Base-by-base conservation (phyloP, 2,797 vertebrate species). In the Argya squamiceps region DNA sequence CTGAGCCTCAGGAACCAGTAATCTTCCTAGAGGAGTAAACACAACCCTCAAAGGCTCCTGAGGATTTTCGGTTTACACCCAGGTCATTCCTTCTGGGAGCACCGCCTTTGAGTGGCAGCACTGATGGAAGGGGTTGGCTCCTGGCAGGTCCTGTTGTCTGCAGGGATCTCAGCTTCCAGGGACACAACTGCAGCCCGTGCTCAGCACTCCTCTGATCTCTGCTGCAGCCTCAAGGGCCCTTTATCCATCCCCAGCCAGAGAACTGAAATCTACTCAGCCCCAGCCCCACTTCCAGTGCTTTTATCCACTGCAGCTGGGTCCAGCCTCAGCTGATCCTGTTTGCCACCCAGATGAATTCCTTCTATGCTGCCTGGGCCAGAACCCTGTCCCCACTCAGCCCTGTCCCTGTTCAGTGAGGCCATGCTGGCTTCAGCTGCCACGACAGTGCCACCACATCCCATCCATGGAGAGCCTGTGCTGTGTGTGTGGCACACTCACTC, bases 391-490 rank as follows among this genome's bases (percentile, higher is more conserved):
- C 3, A 2, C 41, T 17, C 18, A 34, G 32, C 8, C n/a, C 46
- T 2, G 12, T 41, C 50, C 44, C 44, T 0, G 2, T 12, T 26
- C n/a, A 71, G n/a, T 10, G 56, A 10, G 12, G 36, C 32, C 0
- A 0, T 22, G 68, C 63, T 14, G 30, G 15, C 15, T n/a, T 13
- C 56, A 30, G 32, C 27, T 62, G 49, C 39, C 27, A 0, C 0
- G 0, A 2, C 6, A 1, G 19, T 55, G 55, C 55, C 26, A 37
- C 20, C 16, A 2, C 18, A n/a, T 26, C 27, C 53, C 9, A 7
- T 18, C 46, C 2, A 0, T 0, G 11, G 41, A 15, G 43, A 69
- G 21, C 34, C 58, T 0, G 0, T 1, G 2, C 24, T 7, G 41
- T 15, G 39, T 16, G 47, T 11, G 17, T 2, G 27, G 10, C 9